phyloP scores from a whole-genome alignment of 2,113 vertebrate genomes.

The Chloropsis cyanopogon region DNA sequence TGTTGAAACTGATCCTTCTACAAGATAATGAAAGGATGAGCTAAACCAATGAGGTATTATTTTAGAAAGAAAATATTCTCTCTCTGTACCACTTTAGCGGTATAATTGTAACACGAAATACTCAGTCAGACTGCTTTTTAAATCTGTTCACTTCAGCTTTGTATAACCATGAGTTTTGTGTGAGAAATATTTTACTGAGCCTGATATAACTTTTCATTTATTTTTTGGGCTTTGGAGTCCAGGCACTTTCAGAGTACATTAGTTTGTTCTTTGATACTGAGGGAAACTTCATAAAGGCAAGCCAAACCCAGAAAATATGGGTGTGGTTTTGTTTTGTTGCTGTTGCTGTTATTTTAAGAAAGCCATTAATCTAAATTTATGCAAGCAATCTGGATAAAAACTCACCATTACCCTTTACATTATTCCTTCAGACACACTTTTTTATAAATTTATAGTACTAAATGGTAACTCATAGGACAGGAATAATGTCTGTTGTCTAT shows the following conservation, averaged over 20 bases:
- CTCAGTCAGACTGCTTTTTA: not conserved
- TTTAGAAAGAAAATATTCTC: not conserved
- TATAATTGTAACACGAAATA: not conserved
- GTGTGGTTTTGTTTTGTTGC: not conserved
- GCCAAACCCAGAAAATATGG: not conserved
- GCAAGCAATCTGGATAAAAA: not conserved
- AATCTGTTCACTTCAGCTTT: not conserved
- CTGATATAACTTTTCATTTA: not conserved
- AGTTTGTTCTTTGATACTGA: not conserved
- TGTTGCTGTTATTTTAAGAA: not conserved
- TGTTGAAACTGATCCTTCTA: not conserved
- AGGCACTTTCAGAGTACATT: not conserved
- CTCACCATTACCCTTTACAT: not conserved
- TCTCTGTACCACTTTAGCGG: not conserved
- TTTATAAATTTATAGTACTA: not conserved
- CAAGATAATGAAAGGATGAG: not conserved
- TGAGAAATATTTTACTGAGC: not conserved
- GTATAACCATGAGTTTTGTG: not conserved
- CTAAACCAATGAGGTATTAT: not conserved
- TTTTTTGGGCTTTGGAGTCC: not conserved
- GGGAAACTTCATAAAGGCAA: not conserved
- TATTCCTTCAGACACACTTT: not conserved
- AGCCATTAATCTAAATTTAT: not conserved
- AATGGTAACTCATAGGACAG: not conserved
- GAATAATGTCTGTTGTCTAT: not conserved